Conservation (phyloP, 2,113 vertebrate species). For the Apaloderma vittatum region DNA sequence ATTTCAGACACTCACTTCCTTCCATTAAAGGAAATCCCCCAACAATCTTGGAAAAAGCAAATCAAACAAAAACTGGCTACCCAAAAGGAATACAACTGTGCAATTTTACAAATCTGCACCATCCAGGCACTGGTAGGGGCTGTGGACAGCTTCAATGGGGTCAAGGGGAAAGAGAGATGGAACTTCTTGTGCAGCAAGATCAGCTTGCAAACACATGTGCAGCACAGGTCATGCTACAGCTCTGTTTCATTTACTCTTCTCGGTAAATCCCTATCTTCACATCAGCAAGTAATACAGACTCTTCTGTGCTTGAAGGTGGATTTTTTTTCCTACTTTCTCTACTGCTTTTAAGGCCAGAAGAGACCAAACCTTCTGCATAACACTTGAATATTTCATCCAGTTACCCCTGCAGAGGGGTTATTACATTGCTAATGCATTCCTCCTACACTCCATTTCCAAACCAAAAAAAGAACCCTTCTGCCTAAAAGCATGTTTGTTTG, state of each 20-base stretch:
- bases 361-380: background rate
- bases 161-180: background rate
- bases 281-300: background rate
- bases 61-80: background rate
- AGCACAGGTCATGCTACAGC: background rate
- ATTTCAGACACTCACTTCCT: conserved; percentile 48
- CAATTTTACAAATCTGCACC: background rate
- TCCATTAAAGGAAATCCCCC: conserved; percentile 56
- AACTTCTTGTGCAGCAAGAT: background rate
- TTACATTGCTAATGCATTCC: conserved; percentile 47
- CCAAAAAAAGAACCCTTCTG: background rate
- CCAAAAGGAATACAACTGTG: background rate
- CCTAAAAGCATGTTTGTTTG: background rate
- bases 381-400: background rate
- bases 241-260: background rate
- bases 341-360: background rate
- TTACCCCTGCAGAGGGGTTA: background rate
- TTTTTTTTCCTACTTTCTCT: background rate
- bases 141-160: background rate
- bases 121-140: background rate
- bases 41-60: background rate
- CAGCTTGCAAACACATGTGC: background rate
- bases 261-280: background rate
- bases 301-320: background rate
- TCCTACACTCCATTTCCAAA: conserved; percentile 3